Base-by-base conservation (phyloP, 2,888 invertebrate genomes). In the Ferrisia virgata region DNA sequence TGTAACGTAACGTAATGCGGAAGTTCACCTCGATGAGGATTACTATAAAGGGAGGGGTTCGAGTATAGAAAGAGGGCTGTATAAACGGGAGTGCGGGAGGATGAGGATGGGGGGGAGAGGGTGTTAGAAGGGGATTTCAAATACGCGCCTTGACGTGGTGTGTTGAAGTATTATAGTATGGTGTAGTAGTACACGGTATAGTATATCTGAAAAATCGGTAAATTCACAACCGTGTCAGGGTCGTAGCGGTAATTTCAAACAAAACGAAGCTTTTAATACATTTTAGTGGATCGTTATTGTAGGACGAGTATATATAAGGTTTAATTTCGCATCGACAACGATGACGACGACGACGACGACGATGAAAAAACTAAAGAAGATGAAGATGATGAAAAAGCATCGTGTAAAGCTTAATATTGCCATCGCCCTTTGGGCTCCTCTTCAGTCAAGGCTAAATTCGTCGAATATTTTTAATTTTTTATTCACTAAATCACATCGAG, bases 211-310 rank as follows among this genome's bases (percentile, higher is more conserved):
- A 76, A 76, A 76, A 76, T 33, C 31, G 72, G 36, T 76, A 76
- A 76, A 76, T 76, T 36, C 72, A 76, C 72, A 76, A 76, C 72
- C 33, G 36, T 76, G 72, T 76, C 72, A 76, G 72, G 72, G 72
- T 76, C 72, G 72, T 36, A 76, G 72, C 36, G 72, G 36, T 76
- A 76, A 33, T 76, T 36, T 76, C 36, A 76, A 76, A 36, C 36
- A 18, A 36, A 76, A 36, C 36, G 28, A 28, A 76, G 72, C 72
- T 76, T 76, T 76, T 76, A 36, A 76, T 76, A 36, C 33, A 76
- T 76, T 76, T 36, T 36, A 28, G 36, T 6, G 72, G 33, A n/a
- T 76, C 28, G 64, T 76, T 69, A 69, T 69, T 69, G 31, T 69
- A 69, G n/a, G n/a, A n/a, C n/a, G n/a, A n/a, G n/a, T n/a, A n/a